These are phyloP conservation scores for Nomada ferruginata DNA, from an alignment of 2,888 invertebrate species.

Conservation along the genomic window DNA sequence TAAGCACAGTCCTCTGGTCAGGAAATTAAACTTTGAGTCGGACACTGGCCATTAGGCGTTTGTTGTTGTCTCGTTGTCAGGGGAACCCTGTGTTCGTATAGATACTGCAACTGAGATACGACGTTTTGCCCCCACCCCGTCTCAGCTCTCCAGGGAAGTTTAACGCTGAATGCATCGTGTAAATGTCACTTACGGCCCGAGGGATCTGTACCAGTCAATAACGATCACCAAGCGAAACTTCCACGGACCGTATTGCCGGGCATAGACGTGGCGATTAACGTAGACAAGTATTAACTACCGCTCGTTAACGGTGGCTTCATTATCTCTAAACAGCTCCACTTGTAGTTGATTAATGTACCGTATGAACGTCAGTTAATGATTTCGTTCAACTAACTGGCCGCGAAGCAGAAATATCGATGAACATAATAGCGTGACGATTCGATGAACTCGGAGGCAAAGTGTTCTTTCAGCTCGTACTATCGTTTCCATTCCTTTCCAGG, in stretches of 20 bases:
- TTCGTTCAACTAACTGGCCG: slow-evolving; percentile 11
- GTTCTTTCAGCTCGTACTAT: too few species aligned
- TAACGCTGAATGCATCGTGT: slow-evolving; percentile 76
- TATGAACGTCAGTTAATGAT: slow-evolving; percentile 36
- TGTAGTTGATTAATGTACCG: slow-evolving; percentile 42
- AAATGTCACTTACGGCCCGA: slow-evolving; percentile 75
- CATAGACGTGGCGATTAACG: slow-evolving; percentile 63
- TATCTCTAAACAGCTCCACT: slow-evolving; percentile 43
- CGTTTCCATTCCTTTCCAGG: too few species aligned
- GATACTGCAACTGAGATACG: slow-evolving; percentile 82
- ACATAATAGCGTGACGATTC: not conserved
- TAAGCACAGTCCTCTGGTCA: slow-evolving; percentile 79
- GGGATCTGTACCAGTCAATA: slow-evolving; percentile 73
- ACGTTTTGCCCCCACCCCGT: slow-evolving; percentile 62
- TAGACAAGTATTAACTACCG: slow-evolving; percentile 64
- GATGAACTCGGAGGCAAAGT: too few species aligned
- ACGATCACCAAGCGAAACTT: slow-evolving; percentile 68
- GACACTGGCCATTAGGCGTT: slow-evolving; percentile 81
- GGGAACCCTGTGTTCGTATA: slow-evolving; percentile 78
- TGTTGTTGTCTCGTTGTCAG: slow-evolving; percentile 82
- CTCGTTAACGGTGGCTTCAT: slow-evolving; percentile 53
- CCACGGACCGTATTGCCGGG: slow-evolving; percentile 49
- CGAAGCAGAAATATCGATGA: not conserved
- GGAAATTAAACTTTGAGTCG: slow-evolving; percentile 83
- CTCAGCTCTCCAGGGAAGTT: slow-evolving; percentile 70